Evolutionary conservation across 2,888 invertebrate species (phyloP), one percentile per base, ranked within the genome.

Genomic region (Galeruca laticollis): DNA sequence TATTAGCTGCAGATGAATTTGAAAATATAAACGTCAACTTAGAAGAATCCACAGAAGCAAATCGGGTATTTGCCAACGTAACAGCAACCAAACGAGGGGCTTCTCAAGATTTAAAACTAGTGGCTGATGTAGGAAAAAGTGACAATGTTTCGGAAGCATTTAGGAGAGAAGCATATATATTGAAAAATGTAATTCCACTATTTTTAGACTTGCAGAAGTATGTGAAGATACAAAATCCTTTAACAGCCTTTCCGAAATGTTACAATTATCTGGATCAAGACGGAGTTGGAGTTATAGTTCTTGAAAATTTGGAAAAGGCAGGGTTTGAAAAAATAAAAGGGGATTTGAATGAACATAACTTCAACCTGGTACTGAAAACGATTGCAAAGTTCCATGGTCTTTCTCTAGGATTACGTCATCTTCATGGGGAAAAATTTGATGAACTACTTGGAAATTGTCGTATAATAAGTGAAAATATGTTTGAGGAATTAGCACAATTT

Each of bases 371-470:
- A 35, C 10, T 57, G 9, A 18, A 57, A 33, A 35, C 35, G 2
- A 57, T 57, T 11, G 56, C 56, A 2, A 57, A 57, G 18, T 57
- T 57, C 18, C 56, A 57, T 15, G 56, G 33, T 21, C 18, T 57
- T 5, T 57, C 56, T 2, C 33, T 57, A 3, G 56, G 15, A 2
- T 57, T 57, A 10, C 56, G 56, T 57, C 35, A 35, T 37, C 11
- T 57, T 10, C 31, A 57, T 6, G 13, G 33, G 0, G 15, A 57
- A 15, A 57, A 57, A 35, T 57, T 57, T 10, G 35, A 57, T 15
- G 35, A 35, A 57, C 35, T 57, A 15, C 35, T 57, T 18, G 26
- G 18, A 31, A 35, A 57, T 33, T 31, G 31, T 10, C 11, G 9
- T 2, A 18, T 57, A 8, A 33, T 57, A 1, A 35, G 9, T 31